Evolutionary conservation across 2,888 invertebrate genomes (phyloP), one percentile per base, ranked within the genome.

Genomic region (Camptogramma bilineatum): DNA sequence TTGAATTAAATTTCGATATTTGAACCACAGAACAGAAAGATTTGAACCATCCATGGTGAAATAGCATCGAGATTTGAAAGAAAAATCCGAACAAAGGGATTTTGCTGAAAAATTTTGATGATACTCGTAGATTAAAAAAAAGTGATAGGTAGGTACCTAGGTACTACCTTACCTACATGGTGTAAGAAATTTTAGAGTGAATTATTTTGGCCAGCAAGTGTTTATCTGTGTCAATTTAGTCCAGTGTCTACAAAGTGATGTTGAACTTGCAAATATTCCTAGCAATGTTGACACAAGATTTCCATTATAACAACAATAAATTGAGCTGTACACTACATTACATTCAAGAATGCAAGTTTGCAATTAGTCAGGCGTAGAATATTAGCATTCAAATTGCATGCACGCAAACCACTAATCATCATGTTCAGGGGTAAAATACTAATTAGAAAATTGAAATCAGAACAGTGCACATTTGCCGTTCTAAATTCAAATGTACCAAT

Each of bases 331-430:
- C 31, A 55, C 13, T 47, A 55, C 31, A 31, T 47, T 39, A 39
- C 13, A 39, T 39, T 39, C 34, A 39, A 39, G 34, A 39, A 39
- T 39, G 13, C 34, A 39, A 44, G 0, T 17, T 56, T 52, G 62
- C 31, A 56, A 52, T 56, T 56, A 52, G 52, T 52, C 39, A 56
- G 10, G 50, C 55, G 46, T 51, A 5, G 16, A 39, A 16, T 18
- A 52, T 62, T 62, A 56, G 10, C 52, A 56, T 56, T 47, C 10
- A 24, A 34, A 52, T 44, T 56, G 19, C 51, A 46, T 52, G 52
- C 34, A 52, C 52, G 56, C 21, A 56, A 39, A 39, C 17, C 5
- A 9, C 4, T 58, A 51, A 55, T 55, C 13, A 31, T 8, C 16
- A 13, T n/a, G 46, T 46, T 47, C 55, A 55, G 55, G 55, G 55